Evolutionary conservation across 2,797 vertebrate species (phyloP), one percentile per base, ranked within the genome.

Genomic region (Schizopygopsis pylzovi): DNA sequence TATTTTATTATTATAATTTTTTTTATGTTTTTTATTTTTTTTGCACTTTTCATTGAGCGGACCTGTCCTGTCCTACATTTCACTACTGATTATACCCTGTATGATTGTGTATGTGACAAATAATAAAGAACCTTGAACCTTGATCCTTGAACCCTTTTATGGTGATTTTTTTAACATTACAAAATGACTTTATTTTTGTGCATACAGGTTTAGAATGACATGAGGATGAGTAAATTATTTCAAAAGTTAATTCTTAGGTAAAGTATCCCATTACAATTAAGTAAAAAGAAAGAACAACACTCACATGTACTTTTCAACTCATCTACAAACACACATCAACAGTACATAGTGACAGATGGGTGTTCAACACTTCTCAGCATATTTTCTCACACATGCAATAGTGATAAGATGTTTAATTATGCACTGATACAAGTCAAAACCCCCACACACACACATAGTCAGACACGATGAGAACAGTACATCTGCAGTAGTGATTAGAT

Each of bases 321-420:
- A 43, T 54, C 61, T 3, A 68, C n/a, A n/a, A n/a, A 49, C 45
- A 79, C 79, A 6, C 2, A 59, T 41, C 28, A 49, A 83, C 39
- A 67, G 39, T 41, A 67, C 71, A 87, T 15, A 11, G 39, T 18
- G 65, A 85, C 68, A 85, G 80, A 63, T 82, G 83, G 61, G 59
- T 39, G 63, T 81, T 75, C 59, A 63, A 76, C 71, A 85, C 33
- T 47, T 77, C 72, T 65, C 70, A 39, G 83, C 65, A 61, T 79
- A 84, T 71, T 73, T 79, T 47, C 54, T 85, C 84, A 85, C 78
- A 43, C 84, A 81, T 43, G 15, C 43, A 72, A 39, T 65, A 43
- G 78, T 81, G 78, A 80, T 85, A 81, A 81, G 68, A 81, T 73
- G 45, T 85, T 79, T 81, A 81, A 80, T 85, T 85, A 81, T 85